These are phyloP conservation scores for Camptogramma bilineatum DNA, from an alignment of 2,888 invertebrate genomes.

Conservation along the genomic window DNA sequence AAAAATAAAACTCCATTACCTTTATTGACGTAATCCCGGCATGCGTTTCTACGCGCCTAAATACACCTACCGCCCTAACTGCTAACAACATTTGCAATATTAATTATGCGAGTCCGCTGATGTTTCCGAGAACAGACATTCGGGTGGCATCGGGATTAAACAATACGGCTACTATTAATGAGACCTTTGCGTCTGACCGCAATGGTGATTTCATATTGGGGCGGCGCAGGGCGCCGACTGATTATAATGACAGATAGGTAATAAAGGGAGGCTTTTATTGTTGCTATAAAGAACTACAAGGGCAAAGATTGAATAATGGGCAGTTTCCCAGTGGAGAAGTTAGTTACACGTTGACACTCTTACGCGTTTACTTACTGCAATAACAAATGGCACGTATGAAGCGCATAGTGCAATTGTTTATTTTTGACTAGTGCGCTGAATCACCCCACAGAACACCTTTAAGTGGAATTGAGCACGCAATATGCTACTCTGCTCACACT, in stretches of 20 bases:
- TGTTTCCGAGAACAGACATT: conserved; percentile 63
- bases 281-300: neutral
- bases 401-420: too few species aligned
- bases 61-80: conserved; percentile 61
- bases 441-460: too few species aligned
- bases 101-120: conserved; percentile 74
- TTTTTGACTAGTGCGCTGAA: too few species aligned
- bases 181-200: conserved; percentile 54
- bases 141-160: conserved; percentile 68
- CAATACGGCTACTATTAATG: conserved; percentile 70
- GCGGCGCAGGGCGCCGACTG: neutral
- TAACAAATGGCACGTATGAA: too few species aligned
- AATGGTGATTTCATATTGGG: conserved; percentile 29
- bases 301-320: neutral
- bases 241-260: conserved; percentile 1
- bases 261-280: neutral
- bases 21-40: conserved; percentile 38
- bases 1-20: conserved; percentile 32
- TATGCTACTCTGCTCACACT: too few species aligned
- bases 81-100: conserved; percentile 83
- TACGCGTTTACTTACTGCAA: too few species aligned
- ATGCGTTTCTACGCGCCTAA: conserved; percentile 44
- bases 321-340: neutral
- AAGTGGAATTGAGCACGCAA: too few species aligned
- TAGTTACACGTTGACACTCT: too few species aligned